Evolutionary conservation across 1,140 invertebrate genomes (phyloP).

Genomic region (Drosophila pseudoobscura): DNA sequence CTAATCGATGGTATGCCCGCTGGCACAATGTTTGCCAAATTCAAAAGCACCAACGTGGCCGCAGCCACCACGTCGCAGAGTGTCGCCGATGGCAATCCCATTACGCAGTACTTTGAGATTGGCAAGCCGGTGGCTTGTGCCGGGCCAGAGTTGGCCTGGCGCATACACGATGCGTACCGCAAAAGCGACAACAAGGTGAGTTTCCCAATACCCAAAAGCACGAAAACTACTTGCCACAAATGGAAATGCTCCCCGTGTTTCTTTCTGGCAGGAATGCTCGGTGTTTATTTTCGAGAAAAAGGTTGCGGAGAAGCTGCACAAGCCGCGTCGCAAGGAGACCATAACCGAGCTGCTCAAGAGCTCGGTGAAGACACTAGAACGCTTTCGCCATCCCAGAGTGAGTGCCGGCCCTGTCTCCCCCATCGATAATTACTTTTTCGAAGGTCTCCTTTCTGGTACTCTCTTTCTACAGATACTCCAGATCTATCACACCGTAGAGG

Average conservation of each 20-base stretch:
- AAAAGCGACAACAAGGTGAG: slow-evolving; percentile 96
- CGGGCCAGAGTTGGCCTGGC: slow-evolving; percentile 96
- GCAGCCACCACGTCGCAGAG: slow-evolving; percentile 84
- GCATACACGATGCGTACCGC: slow-evolving; percentile 94
- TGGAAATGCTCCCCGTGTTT: neutral
- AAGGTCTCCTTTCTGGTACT: slow-evolving; percentile 3
- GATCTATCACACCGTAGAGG: slow-evolving; percentile 90
- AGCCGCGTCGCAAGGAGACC: slow-evolving; percentile 95
- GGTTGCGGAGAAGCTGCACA: slow-evolving; percentile 96
- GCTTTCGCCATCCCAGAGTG: slow-evolving; percentile 94
- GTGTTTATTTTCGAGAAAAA: slow-evolving; percentile 98
- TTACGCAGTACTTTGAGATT: slow-evolving; percentile 94
- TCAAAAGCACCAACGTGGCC: slow-evolving; percentile 86
- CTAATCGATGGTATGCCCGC: slow-evolving; percentile 84
- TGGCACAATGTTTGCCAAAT: slow-evolving; percentile 89
- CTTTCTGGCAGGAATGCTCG: slow-evolving; percentile 91
- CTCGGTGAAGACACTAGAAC: slow-evolving; percentile 92
- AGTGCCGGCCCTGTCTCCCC: slow-evolving; percentile 19
- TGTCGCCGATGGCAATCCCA: slow-evolving; percentile 91
- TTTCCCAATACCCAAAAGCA: slow-evolving; percentile 9
- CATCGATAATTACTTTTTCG: slow-evolving; percentile 43
- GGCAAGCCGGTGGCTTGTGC: slow-evolving; percentile 94
- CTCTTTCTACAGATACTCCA: slow-evolving; percentile 85
- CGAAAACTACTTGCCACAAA: neutral
- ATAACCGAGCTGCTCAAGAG: slow-evolving; percentile 94